phyloP scores from a whole-genome alignment of 2,113 vertebrate genomes.

The Charadrius vociferus region DNA sequence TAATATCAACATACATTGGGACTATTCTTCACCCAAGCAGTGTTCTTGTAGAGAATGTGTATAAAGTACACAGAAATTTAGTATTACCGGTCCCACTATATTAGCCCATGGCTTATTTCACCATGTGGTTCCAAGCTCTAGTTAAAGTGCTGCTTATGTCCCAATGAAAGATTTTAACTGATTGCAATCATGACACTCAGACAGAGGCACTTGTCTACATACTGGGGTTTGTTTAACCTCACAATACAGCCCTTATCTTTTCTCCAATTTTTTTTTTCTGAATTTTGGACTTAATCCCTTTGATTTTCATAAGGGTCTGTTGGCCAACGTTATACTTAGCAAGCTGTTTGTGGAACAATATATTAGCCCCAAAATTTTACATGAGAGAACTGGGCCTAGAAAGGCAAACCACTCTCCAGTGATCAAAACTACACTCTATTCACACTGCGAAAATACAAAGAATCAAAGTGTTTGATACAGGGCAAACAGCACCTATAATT shows the following conservation, averaged over 20 bases:
- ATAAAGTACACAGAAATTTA: not conserved
- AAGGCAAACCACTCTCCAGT: not conserved
- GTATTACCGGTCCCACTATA: not conserved
- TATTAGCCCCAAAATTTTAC: not conserved
- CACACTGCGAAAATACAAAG: not conserved
- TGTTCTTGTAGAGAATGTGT: not conserved
- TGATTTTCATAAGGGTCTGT: not conserved
- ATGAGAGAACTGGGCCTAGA: not conserved
- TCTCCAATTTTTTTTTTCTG: not conserved
- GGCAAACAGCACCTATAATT: not conserved
- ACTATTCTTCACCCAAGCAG: not conserved
- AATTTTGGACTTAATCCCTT: not conserved
- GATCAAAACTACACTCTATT: not conserved
- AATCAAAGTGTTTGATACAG: not conserved
- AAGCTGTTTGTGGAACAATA: not conserved
- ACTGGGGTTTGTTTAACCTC: not conserved
- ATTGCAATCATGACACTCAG: not conserved
- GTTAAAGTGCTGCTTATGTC: not conserved
- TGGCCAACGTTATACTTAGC: not conserved
- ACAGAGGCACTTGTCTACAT: not conserved
- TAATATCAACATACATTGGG: not conserved
- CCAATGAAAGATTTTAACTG: not conserved
- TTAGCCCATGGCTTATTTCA: not conserved
- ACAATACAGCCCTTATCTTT: not conserved
- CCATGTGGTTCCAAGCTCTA: not conserved